A percentile compares a stretch with the other conserved stretches of the same genome.
phyloP scores from a whole-genome alignment of 2,113 vertebrate species.

The Microcebus lehilahytsara region DNA sequence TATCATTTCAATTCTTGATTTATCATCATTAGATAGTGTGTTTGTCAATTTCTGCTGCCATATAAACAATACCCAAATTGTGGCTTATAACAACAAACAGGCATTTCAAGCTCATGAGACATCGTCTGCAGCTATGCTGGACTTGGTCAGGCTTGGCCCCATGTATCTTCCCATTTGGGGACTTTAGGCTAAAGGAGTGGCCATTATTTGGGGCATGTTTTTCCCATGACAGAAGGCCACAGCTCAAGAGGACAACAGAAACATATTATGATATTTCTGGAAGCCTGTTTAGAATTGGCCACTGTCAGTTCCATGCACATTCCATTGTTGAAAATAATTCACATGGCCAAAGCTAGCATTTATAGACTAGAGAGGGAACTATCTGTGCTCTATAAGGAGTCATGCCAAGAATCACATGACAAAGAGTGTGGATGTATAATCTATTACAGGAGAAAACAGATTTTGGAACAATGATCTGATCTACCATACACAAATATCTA shows the following conservation, averaged over 20 bases:
- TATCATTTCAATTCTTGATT: background rate
- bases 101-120: background rate
- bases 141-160: background rate
- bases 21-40: background rate
- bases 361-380: background rate
- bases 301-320: background rate
- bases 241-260: background rate
- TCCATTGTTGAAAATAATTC: slow-evolving; percentile 25
- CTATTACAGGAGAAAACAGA: background rate
- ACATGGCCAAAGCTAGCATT: background rate
- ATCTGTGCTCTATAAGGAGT: background rate
- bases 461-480: background rate
- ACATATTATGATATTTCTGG: background rate
- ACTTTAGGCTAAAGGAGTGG: background rate
- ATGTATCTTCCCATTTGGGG: background rate
- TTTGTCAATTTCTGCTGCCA: background rate
- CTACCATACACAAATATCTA: background rate
- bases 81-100: background rate
- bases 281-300: background rate
- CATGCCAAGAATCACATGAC: background rate
- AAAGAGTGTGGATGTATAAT: background rate
- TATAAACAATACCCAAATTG: background rate
- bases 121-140: background rate
- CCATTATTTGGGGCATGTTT: background rate
- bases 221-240: background rate